Evolutionary conservation across 92 coral and sea anemone species (phyloP), one percentile per base, ranked within the genome.

Genomic region (Scolanthus callimorphus): DNA sequence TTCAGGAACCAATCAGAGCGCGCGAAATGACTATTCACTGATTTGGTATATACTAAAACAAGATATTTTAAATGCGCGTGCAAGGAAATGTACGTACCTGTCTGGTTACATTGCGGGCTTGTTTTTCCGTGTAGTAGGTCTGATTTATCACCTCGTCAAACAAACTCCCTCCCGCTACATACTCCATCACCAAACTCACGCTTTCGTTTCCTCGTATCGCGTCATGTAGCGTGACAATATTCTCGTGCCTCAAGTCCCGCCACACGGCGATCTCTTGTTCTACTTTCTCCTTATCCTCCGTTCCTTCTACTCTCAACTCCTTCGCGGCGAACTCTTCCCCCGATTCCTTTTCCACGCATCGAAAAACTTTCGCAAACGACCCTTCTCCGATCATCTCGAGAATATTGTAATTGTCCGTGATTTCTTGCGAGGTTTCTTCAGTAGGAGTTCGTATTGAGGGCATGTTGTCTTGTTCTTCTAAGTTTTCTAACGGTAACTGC

Each of bases 251-350:
- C 27, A 91, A 55, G 20, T 68, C 77, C 58, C 70, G 57, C 91
- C 95, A 81, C 39, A 91, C 71, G 25, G 71, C 74, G 15, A 89
- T 60, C 58, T 91, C 97, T 27, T 82, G 73, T 27, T 73, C 73
- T 13, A 76, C 57, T 29, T 53, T 55, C 0, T 72, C 66, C 51
- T 49, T 57, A 59, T 83, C 89, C 24, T 79, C 66, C 20, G 31
- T 34, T 12, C 53, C 54, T 13, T 59, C 48, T 43, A 50, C 52
- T 25, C 52, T 45, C 24, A 86, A 56, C 68, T 86, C 88, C 41
- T 86, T 86, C 2, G 72, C 85, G 0, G 95, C 95, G 34, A 60
- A 86, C 0, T 44, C 76, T 4, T 61, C 60, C 20, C 62, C 65
- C 11, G 67, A 62, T 24, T 74, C 57, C 31, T 37, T 66, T 51